Evolutionary conservation across 2,113 vertebrate species (phyloP).

Genomic region (Corapipo altera): DNA sequence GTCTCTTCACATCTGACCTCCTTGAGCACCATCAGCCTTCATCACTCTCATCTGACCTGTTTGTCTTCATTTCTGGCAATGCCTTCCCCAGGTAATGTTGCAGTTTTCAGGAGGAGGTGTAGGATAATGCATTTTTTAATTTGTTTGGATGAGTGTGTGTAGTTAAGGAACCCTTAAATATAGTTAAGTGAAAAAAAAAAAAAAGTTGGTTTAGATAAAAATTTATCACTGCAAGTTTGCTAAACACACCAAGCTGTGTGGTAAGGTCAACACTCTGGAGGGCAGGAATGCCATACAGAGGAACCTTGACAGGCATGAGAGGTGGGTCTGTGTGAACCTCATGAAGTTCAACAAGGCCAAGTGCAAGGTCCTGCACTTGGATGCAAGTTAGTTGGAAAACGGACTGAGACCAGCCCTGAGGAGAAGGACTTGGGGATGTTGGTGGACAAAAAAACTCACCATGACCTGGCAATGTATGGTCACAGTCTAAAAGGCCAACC

Average conservation of each 20-base stretch:
- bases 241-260: neutral
- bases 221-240: neutral
- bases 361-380: neutral
- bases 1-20: neutral
- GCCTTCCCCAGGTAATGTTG: neutral
- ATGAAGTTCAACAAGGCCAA: neutral
- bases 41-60: fast-evolving
- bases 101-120: neutral
- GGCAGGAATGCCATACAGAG: neutral
- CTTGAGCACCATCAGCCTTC: neutral
- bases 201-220: neutral
- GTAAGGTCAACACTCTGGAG: fast-evolving
- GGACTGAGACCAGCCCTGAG: neutral
- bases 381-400: neutral
- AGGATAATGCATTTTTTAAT: neutral
- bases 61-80: neutral
- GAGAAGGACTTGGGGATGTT: neutral
- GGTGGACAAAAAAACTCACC: neutral
- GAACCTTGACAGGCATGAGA: neutral
- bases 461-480: neutral
- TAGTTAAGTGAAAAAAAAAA: neutral
- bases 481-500: fast-evolving
- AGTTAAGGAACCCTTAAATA: neutral
- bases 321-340: neutral
- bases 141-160: neutral